Evolutionary conservation across 2,113 vertebrate genomes (phyloP).

Genomic region (Ptilorrhoa leucosticta): DNA sequence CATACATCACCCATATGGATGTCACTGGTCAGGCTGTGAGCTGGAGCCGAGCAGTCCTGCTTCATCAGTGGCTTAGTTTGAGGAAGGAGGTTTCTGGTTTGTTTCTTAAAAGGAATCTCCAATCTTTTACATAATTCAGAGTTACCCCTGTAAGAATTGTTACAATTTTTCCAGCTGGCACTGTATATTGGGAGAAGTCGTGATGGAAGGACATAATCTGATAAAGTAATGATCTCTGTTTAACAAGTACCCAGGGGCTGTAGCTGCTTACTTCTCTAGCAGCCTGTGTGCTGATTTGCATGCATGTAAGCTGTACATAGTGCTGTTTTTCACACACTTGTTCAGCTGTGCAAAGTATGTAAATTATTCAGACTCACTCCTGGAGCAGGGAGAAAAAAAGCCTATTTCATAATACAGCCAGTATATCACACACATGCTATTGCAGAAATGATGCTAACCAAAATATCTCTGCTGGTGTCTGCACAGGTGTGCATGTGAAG

Average conservation of each 20-base stretch:
- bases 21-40: background rate
- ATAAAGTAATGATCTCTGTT: background rate
- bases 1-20: rapidly evolving
- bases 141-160: background rate
- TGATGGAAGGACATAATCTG: background rate
- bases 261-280: background rate
- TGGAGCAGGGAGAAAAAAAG: background rate
- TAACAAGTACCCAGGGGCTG: background rate
- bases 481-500: background rate
- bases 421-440: background rate
- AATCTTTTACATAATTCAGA: background rate
- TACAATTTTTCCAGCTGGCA: background rate
- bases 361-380: background rate
- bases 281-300: background rate
- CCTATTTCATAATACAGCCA: background rate
- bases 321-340: background rate
- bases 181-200: background rate
- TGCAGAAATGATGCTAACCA: background rate
- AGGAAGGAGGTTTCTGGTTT: background rate
- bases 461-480: background rate
- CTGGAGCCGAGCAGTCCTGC: background rate
- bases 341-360: background rate
- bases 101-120: background rate
- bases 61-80: background rate
- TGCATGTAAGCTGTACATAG: background rate